These are phyloP conservation scores for Tarsius wallacei DNA, from an alignment of 2,797 vertebrate species.

Conservation along the genomic window DNA sequence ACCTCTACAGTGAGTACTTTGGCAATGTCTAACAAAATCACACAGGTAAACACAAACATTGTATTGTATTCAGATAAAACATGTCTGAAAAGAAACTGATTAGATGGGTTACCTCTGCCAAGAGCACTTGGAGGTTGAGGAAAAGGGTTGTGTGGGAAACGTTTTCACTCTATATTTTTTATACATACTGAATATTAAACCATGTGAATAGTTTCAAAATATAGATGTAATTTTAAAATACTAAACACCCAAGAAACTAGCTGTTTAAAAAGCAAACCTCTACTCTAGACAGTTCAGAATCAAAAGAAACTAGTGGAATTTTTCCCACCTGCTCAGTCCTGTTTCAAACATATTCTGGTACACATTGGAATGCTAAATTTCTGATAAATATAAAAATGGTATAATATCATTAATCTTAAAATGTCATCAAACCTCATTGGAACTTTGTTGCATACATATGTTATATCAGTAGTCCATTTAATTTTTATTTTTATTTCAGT, in stretches of 20 bases:
- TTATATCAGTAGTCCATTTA: background rate
- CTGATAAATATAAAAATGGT: background rate
- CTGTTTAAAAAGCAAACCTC: background rate
- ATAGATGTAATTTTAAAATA: constrained; percentile 19
- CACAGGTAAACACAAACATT: background rate
- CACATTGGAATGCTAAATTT: background rate
- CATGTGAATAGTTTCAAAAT: background rate
- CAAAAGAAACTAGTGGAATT: background rate
- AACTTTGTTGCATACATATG: background rate
- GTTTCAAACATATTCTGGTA: background rate
- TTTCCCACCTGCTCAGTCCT: background rate
- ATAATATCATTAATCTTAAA: constrained; percentile 1
- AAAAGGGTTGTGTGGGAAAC: background rate
- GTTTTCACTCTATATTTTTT: background rate
- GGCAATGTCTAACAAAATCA: constrained; percentile 22
- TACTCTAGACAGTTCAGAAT: background rate
- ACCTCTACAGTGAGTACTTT: background rate
- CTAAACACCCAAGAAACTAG: background rate
- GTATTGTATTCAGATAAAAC: background rate
- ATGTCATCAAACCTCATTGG: background rate
- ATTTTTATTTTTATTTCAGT: background rate
- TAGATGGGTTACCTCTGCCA: background rate
- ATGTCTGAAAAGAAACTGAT: background rate
- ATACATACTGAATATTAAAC: constrained; percentile 14
- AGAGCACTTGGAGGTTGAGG: background rate